phyloP scores from a whole-genome alignment of 2,888 invertebrate species.

The Tribolium freemani region DNA sequence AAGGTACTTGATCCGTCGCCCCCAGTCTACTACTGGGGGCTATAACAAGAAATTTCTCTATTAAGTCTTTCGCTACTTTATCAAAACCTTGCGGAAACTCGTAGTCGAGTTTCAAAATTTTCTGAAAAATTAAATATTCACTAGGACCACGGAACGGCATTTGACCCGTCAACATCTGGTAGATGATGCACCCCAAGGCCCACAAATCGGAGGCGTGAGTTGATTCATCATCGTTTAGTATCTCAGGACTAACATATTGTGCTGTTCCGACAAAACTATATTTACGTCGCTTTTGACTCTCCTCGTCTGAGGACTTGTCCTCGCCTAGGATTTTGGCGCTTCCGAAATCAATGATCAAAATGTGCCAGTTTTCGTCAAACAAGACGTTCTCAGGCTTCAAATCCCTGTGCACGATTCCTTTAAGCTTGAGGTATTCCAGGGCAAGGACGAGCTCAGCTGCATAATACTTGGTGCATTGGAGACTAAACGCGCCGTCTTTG shows the following conservation, averaged over 20 bases:
- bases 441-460: slow-evolving; percentile 94
- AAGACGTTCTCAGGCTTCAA: slow-evolving; percentile 98
- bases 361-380: slow-evolving; percentile 95
- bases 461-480: slow-evolving; percentile 93
- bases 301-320: slow-evolving; percentile 61
- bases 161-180: slow-evolving; percentile 93
- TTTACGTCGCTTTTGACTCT: slow-evolving; percentile 72
- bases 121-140: slow-evolving; percentile 97
- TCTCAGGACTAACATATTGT: slow-evolving; percentile 98
- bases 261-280: slow-evolving; percentile 98
- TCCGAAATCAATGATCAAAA: slow-evolving; percentile 97
- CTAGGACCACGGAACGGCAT: slow-evolving; percentile 82
- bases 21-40: slow-evolving; percentile 88
- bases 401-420: slow-evolving; percentile 94
- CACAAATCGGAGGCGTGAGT: slow-evolving; percentile 91
- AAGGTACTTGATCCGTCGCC: slow-evolving; percentile 80
- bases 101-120: slow-evolving; percentile 91
- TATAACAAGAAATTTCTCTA: slow-evolving; percentile 86
- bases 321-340: slow-evolving; percentile 86
- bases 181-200: slow-evolving; percentile 97
- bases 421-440: slow-evolving; percentile 90
- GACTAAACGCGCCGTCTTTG: slow-evolving; percentile 90
- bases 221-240: slow-evolving; percentile 84
- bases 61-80: slow-evolving; percentile 87
- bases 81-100: slow-evolving; percentile 94